These are phyloP conservation scores for Scytalopus superciliaris DNA, from an alignment of 2,113 vertebrate genomes.

Conservation along the genomic window DNA sequence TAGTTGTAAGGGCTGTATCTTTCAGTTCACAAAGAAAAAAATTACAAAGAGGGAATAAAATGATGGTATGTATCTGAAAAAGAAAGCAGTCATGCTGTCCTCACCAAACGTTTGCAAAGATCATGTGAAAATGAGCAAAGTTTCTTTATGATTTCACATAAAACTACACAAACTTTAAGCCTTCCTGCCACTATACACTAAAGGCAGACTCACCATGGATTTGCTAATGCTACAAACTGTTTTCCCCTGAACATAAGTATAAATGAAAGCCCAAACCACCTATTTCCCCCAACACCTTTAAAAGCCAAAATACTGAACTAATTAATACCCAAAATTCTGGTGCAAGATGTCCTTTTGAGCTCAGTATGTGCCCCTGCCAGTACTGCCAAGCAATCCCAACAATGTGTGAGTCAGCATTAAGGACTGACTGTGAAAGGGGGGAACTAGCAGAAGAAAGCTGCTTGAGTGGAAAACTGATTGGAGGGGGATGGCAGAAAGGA, in stretches of 20 bases:
- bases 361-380: not conserved
- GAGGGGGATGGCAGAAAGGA: not conserved
- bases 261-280: not conserved
- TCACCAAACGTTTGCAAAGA: not conserved
- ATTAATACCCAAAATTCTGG: not conserved
- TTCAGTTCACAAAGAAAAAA: not conserved
- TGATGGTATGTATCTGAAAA: not conserved
- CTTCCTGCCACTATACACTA: not conserved
- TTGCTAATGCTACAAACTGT: not conserved
- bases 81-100: not conserved
- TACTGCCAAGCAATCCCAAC: not conserved
- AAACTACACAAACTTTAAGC: not conserved
- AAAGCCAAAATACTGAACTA: not conserved
- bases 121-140: not conserved
- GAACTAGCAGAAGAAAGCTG: not conserved
- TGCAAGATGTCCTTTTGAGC: not conserved
- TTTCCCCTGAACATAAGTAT: not conserved
- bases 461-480: not conserved
- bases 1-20: not conserved
- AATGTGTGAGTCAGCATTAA: not conserved
- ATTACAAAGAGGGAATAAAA: not conserved
- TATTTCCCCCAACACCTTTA: not conserved
- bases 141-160: not conserved
- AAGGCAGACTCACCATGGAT: not conserved
- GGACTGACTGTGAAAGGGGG: not conserved